A percentile compares a stretch with the other conserved stretches of the same genome.
phyloP scores from a whole-genome alignment of 2,797 vertebrate species.

The Hoplostethus atlanticus region DNA sequence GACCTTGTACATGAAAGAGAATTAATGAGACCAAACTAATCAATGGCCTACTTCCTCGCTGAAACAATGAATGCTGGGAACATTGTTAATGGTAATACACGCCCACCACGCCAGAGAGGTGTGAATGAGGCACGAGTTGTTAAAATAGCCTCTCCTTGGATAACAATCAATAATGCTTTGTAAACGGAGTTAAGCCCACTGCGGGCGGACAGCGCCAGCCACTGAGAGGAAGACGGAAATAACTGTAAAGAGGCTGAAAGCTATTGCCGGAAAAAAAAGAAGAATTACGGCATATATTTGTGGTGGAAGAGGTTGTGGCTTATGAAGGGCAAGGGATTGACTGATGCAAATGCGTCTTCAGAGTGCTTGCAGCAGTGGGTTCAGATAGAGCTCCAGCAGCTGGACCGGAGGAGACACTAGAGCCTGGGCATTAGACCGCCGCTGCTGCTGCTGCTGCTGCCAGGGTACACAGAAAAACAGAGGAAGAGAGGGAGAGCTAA shows the following conservation, averaged over 20 bases:
- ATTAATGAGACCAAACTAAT: constrained; percentile 62
- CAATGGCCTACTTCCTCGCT: constrained; percentile 43
- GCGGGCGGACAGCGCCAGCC: constrained; percentile 53
- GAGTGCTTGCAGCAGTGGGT: constrained; percentile 2
- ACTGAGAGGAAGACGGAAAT: constrained; percentile 62
- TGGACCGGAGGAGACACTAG: neutral
- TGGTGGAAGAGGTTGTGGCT: neutral
- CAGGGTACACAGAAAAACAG: neutral
- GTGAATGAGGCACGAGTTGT: constrained; percentile 40
- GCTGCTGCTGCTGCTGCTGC: constrained; percentile 3
- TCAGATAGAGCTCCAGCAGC: neutral
- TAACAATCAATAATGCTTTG: constrained; percentile 67
- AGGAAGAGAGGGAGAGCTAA: constrained; percentile 8
- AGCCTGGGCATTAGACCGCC: constrained; percentile 18
- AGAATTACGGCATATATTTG: neutral
- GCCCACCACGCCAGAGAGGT: constrained; percentile 34
- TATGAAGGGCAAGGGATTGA: constrained; percentile 19
- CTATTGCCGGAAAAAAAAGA: constrained; percentile 6
- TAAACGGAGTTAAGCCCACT: constrained; percentile 44
- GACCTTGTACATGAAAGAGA: constrained; percentile 33
- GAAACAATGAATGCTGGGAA: constrained; percentile 29
- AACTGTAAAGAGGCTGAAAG: constrained; percentile 30
- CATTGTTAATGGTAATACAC: constrained; percentile 42
- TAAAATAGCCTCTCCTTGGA: constrained; percentile 57
- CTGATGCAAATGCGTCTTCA: constrained; percentile 43